Base-by-base conservation (phyloP, 1,140 invertebrate species). In the Sesamia nonagrioides region DNA sequence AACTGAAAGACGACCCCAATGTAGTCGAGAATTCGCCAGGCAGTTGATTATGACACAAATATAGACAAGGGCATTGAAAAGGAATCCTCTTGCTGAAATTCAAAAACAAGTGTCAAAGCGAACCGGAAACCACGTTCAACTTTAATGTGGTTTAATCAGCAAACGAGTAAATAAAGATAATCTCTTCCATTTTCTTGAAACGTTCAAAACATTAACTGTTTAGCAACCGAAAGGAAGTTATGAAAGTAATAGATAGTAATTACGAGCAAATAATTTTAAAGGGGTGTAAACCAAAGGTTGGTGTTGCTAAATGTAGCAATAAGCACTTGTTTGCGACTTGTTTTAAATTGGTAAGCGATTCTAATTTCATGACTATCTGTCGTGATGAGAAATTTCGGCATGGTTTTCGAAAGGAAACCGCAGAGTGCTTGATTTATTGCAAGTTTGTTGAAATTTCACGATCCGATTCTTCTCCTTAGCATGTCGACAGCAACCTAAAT, bases 221-320 rank as follows among this genome's bases (percentile, higher is more conserved):
- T 2, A 15, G 27, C 35, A 4, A 71, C 48, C 42, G 18, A 71
- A 35, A 37, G 6, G 17, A 15, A 71, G 48, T 54, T 54, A 71
- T 71, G 11, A 52, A 71, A 71, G 21, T 71, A n/a, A 7, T 6
- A 71, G 33, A 54, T 71, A 52, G 48, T 17, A 71, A 71, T 71
- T 54, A 52, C 37, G 15, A 54, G 45, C 33, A 54, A 71, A 71
- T 63, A 42, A 42, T 71, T 71, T 45, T n/a, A 37, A 71, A 27
- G 45, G 37, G 15, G 11, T 33, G 17, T 48, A 50, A 52, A 13
- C 37, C 68, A 71, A 71, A 71, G 27, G 68, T 27, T 71, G 68
- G 33, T 54, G 68, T 71, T 45, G 68, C 74, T 61, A 77, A 77
- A 66, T 76, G 66, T 21, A 66, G 74, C 74, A 76, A 76, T 77